These are phyloP conservation scores for Aspiorhynchus laticeps DNA, from an alignment of 2,113 vertebrate species.

Conservation along the genomic window DNA sequence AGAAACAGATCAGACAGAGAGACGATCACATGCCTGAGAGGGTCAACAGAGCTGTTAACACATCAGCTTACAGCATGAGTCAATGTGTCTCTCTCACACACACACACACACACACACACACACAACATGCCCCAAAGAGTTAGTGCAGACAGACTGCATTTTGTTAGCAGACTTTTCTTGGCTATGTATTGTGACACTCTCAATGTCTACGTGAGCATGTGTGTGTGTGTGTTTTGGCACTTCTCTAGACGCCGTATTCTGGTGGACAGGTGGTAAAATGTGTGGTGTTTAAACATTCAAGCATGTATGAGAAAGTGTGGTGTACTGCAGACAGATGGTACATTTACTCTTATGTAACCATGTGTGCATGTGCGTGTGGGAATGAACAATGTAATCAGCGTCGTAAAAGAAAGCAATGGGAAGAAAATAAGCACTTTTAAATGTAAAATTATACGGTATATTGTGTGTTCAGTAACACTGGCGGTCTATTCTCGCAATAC, in stretches of 20 bases:
- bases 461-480: conserved; percentile 50
- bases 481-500: conserved; percentile 62
- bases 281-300: conserved; percentile 52
- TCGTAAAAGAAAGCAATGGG: conserved; percentile 69
- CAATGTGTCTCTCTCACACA: not conserved
- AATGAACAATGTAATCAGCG: conserved; percentile 63
- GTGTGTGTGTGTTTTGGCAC: conserved; percentile 5
- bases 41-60: conserved; percentile 27
- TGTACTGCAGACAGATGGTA: conserved; percentile 55
- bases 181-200: not conserved
- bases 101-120: not conserved
- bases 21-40: not conserved
- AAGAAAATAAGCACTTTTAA: not conserved
- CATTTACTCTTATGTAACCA: conserved; percentile 55
- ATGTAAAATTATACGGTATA: conserved; percentile 32
- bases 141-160: not conserved
- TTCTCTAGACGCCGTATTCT: not conserved
- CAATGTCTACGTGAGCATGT: conserved; percentile 4
- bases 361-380: conserved; percentile 43
- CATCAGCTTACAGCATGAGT: conserved; percentile 24
- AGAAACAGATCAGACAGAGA: conserved; percentile 20
- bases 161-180: conserved; percentile 5
- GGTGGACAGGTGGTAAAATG: conserved; percentile 54
- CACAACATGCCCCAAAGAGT: not conserved
- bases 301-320: conserved; percentile 48